phyloP scores from a whole-genome alignment of 2,888 invertebrate species.

The Cephus runcator region DNA sequence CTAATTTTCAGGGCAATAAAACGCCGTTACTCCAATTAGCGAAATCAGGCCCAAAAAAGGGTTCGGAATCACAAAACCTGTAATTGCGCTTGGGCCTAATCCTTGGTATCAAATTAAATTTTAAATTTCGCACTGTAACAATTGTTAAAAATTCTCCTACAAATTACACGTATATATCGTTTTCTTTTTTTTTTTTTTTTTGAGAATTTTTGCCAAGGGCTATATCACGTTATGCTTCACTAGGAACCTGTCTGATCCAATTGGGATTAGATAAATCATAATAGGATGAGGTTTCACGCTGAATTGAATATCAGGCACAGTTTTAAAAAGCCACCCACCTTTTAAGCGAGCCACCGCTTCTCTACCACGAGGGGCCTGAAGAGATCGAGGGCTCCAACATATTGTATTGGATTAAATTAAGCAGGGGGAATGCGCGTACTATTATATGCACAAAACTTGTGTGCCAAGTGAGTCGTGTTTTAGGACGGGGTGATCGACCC shows the following conservation, averaged over 20 bases:
- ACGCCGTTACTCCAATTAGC: background rate
- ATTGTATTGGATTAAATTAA: conserved; percentile 65
- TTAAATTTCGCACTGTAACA: background rate
- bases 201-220: background rate
- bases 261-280: conserved; percentile 59
- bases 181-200: background rate
- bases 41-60: background rate
- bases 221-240: background rate
- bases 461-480: conserved; percentile 62
- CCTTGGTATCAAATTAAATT: background rate
- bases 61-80: background rate
- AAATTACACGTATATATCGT: background rate
- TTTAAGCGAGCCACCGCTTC: conserved; percentile 45
- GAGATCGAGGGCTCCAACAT: conserved; percentile 47
- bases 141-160: background rate
- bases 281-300: conserved; percentile 63
- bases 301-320: conserved; percentile 56
- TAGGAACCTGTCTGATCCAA: conserved; percentile 51
- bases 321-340: conserved; percentile 63
- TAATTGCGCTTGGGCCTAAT: background rate
- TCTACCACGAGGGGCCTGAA: conserved; percentile 21
- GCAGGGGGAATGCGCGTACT: conserved; percentile 42
- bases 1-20: background rate
- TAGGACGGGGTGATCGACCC: conserved; percentile 21
- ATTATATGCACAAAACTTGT: conserved; percentile 58